phyloP scores from a whole-genome alignment of 2,113 vertebrate species.

The Cololabis saira region DNA sequence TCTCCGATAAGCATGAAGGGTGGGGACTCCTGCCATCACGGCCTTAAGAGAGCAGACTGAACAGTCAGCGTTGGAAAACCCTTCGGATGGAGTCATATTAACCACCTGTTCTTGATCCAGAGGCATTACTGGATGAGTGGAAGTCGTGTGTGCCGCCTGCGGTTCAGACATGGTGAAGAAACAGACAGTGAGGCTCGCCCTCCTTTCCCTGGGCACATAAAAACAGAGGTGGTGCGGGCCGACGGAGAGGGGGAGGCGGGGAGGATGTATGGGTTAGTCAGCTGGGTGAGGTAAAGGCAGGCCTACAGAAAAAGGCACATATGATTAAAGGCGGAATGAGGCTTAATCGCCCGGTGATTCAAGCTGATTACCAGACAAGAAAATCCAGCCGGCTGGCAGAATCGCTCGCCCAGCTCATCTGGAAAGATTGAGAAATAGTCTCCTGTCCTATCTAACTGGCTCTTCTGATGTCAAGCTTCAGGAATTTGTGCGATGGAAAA shows the following conservation, averaged over 20 bases:
- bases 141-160: conserved; percentile 56
- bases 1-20: conserved; percentile 33
- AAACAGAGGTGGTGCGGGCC: conserved; percentile 54
- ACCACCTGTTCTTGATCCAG: conserved; percentile 74
- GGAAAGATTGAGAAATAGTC: too few relatives aligned
- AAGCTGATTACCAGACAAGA: too few relatives aligned
- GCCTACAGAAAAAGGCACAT: too few relatives aligned
- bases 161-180: conserved; percentile 64
- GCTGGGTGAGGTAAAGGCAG: conserved; percentile 6
- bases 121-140: conserved; percentile 65
- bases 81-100: conserved; percentile 61
- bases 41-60: conserved; percentile 11
- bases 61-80: conserved; percentile 40
- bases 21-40: conserved; percentile 27
- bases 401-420: too few relatives aligned
- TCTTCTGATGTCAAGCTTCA: too few relatives aligned
- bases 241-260: conserved; percentile 3
- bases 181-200: conserved; percentile 29
- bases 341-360: too few relatives aligned
- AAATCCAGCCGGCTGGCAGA: too few relatives aligned
- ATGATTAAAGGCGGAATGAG: too few relatives aligned
- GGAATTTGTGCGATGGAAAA: too few relatives aligned
- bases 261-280: conserved; percentile 17
- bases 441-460: too few relatives aligned
- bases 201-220: conserved; percentile 39